Percentiles rank a stretch among this genome's conserved stretches.
Conservation (phyloP, 2,888 invertebrate species). For the Eupithecia dodoneata region DNA sequence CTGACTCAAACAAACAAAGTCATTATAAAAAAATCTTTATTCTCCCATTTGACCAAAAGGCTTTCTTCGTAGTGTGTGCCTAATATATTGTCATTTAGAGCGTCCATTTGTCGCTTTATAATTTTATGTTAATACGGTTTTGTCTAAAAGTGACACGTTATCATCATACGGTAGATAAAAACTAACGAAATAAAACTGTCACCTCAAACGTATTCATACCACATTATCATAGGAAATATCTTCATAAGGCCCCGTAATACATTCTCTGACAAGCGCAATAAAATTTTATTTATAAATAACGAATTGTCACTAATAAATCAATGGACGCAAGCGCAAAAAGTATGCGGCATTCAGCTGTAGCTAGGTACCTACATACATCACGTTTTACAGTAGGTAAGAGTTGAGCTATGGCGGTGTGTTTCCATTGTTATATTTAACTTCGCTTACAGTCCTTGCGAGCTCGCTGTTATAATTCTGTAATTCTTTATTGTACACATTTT, state of each 20-base stretch:
- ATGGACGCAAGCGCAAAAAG: constrained; percentile 63
- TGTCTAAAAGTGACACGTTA: not conserved
- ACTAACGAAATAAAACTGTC: not conserved
- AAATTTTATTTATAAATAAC: constrained; percentile 52
- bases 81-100: too few species aligned
- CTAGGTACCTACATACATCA: constrained; percentile 25
- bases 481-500: too few species aligned
- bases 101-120: too few species aligned
- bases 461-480: too few species aligned
- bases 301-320: constrained; percentile 69
- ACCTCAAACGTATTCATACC: not conserved
- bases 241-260: constrained; percentile 13
- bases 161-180: not conserved
- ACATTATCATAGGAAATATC: not conserved
- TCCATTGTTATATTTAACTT: constrained; percentile 44
- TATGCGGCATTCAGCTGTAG: constrained; percentile 57
- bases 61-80: too few species aligned
- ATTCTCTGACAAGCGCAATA: constrained; percentile 28
- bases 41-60: too few species aligned
- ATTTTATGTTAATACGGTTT: not conserved
- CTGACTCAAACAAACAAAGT: too few species aligned
- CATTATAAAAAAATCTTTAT: too few species aligned
- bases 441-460: too few species aligned
- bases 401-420: constrained; percentile 47
- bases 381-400: constrained; percentile 48